Conservation (phyloP, 2,888 invertebrate species). For the Mesochorus sp. region DNA sequence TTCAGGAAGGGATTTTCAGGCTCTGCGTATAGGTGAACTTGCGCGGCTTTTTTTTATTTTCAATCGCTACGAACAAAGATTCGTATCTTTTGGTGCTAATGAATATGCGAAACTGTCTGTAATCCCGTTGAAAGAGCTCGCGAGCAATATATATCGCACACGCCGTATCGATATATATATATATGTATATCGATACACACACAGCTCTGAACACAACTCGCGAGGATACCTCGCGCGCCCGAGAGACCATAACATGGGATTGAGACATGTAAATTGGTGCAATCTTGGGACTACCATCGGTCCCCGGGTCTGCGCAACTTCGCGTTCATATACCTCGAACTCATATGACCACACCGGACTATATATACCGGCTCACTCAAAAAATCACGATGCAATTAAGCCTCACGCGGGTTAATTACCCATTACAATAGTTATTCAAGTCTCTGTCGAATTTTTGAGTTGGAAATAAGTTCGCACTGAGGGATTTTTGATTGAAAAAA, state of each 20-base stretch:
- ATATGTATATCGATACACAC: constrained; percentile 25
- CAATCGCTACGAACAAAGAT: not conserved
- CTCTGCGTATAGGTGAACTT: too few species aligned
- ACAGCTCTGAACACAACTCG: constrained; percentile 61
- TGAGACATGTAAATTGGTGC: constrained; percentile 82
- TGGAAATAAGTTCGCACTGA: too few species aligned
- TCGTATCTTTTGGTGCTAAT: constrained; percentile 66
- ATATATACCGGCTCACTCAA: constrained; percentile 73
- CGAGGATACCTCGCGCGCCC: constrained; percentile 69
- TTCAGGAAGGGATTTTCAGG: too few species aligned
- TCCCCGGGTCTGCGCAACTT: constrained; percentile 66
- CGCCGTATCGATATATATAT: not conserved
- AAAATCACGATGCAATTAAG: constrained; percentile 24
- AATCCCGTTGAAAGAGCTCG: constrained; percentile 31
- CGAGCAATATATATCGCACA: not conserved
- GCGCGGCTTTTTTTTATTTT: too few species aligned
- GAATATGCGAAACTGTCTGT: constrained; percentile 73
- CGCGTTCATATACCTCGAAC: constrained; percentile 70
- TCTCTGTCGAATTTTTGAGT: too few species aligned
- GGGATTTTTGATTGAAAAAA: too few species aligned
- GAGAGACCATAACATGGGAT: constrained; percentile 79
- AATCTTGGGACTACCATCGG: constrained; percentile 77
- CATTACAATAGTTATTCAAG: too few species aligned
- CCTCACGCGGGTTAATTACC: too few species aligned
- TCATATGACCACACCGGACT: constrained; percentile 66